phyloP scores from a whole-genome alignment of 2,888 invertebrate species.

The Dione juno region DNA sequence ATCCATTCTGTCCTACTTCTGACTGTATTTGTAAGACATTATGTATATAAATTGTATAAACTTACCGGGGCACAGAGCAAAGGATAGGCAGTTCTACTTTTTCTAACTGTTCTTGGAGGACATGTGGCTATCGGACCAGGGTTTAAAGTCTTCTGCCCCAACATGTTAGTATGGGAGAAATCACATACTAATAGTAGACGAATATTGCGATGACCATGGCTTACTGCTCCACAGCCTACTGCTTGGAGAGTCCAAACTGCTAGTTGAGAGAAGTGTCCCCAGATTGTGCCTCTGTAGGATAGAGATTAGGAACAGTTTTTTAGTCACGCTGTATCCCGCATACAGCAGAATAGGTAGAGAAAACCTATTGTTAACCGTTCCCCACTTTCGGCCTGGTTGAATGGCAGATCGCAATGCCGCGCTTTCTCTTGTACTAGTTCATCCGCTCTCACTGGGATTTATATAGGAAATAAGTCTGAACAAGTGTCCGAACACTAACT shows the following conservation, averaged over 20 bases:
- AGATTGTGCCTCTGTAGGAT: slow-evolving; percentile 61
- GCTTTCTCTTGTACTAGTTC: too few species aligned
- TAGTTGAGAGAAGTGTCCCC: slow-evolving; percentile 78
- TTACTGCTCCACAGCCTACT: slow-evolving; percentile 72
- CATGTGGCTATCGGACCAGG: slow-evolving; percentile 61
- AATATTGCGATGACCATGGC: slow-evolving; percentile 59
- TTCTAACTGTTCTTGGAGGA: slow-evolving; percentile 60
- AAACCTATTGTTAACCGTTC: too few species aligned
- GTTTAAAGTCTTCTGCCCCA: slow-evolving; percentile 68
- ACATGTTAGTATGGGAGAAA: slow-evolving; percentile 79
- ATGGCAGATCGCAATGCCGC: too few species aligned
- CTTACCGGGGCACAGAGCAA: slow-evolving; percentile 68
- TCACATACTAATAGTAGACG: slow-evolving; percentile 72
- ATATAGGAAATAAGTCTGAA: neutral
- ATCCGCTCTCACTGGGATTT: too few species aligned
- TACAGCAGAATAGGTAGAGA: too few species aligned
- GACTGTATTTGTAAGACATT: too few species aligned
- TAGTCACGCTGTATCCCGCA: too few species aligned
- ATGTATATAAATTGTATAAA: slow-evolving; percentile 1
- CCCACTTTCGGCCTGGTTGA: too few species aligned
- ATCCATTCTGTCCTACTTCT: too few species aligned
- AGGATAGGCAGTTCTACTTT: slow-evolving; percentile 57
- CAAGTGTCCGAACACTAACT: slow-evolving; percentile 22
- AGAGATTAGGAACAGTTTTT: too few species aligned
- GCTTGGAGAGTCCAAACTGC: slow-evolving; percentile 73